phyloP scores from a whole-genome alignment of 2,888 invertebrate species.

The Conus canariensis region DNA sequence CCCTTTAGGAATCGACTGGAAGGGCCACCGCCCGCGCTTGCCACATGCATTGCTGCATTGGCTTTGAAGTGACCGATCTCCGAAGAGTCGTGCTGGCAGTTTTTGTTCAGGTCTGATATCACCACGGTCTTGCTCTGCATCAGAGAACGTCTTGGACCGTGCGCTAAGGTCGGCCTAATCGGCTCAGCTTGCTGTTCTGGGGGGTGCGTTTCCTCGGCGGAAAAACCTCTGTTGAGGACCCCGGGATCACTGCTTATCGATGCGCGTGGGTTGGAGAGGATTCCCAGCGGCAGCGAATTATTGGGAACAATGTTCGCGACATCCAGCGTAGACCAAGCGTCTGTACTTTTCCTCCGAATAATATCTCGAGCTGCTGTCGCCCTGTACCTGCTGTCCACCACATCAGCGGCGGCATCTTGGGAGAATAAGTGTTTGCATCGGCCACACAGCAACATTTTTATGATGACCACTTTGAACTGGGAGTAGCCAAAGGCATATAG shows the following conservation, averaged over 20 bases:
- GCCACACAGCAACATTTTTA: conserved; percentile 56
- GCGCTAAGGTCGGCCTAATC: not conserved
- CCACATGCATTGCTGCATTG: not conserved
- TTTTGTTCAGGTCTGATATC: not conserved
- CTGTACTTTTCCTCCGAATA: too few species aligned
- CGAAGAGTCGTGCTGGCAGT: not conserved
- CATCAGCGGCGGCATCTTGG: too few species aligned
- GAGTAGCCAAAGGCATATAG: conserved; percentile 75
- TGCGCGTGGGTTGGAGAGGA: not conserved
- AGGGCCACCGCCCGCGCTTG: not conserved
- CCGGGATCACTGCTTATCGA: not conserved
- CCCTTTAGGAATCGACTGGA: not conserved
- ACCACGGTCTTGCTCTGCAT: not conserved
- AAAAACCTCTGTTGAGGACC: not conserved
- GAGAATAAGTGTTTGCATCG: too few species aligned
- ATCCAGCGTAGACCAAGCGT: not conserved
- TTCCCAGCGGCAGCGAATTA: not conserved
- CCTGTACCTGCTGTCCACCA: too few species aligned
- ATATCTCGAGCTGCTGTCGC: too few species aligned
- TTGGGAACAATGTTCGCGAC: not conserved
- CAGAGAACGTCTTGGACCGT: not conserved
- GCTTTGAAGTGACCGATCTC: not conserved
- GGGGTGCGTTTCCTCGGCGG: not conserved
- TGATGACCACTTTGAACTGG: conserved; percentile 70
- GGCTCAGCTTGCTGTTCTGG: not conserved